Percentiles rank a stretch among this genome's conserved stretches.
Evolutionary conservation across 2,113 vertebrate genomes (phyloP).

Genomic region (Oxyruncus cristatus): DNA sequence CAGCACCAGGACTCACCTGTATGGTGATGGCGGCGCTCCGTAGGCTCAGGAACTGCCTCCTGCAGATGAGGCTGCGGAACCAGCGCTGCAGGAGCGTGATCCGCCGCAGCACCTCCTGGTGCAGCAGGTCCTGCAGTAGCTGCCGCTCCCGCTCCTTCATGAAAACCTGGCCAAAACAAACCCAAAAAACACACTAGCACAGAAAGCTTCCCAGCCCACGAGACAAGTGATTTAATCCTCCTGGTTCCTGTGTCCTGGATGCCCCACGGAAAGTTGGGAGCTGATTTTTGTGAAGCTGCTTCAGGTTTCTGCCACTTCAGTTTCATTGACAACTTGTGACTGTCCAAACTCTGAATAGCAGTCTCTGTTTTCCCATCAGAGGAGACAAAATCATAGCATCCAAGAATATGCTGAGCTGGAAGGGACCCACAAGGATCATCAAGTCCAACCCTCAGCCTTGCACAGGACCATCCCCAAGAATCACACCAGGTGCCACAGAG

Average conservation of each 20-base stretch:
- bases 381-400: not conserved
- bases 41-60: constrained; percentile 85
- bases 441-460: fast-evolving
- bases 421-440: not conserved
- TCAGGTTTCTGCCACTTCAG: not conserved
- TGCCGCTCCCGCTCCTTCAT: constrained; percentile 89
- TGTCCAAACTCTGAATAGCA: not conserved
- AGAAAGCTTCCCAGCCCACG: not conserved
- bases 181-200: not conserved
- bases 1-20: constrained; percentile 78
- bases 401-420: not conserved
- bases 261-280: not conserved
- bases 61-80: constrained; percentile 83
- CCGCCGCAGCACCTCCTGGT: constrained; percentile 86
- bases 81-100: constrained; percentile 85
- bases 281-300: not conserved
- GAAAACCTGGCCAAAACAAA: constrained; percentile 81
- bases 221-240: not conserved
- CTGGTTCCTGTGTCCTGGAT: not conserved
- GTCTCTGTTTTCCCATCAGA: not conserved
- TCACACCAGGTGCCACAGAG: not conserved
- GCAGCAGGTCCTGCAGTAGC: constrained; percentile 86
- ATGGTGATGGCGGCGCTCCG: constrained; percentile 79
- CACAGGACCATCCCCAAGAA: not conserved
- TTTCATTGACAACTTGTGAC: not conserved